Evolutionary conservation across 2,797 vertebrate species (phyloP).

Genomic region (Mus minutoides): DNA sequence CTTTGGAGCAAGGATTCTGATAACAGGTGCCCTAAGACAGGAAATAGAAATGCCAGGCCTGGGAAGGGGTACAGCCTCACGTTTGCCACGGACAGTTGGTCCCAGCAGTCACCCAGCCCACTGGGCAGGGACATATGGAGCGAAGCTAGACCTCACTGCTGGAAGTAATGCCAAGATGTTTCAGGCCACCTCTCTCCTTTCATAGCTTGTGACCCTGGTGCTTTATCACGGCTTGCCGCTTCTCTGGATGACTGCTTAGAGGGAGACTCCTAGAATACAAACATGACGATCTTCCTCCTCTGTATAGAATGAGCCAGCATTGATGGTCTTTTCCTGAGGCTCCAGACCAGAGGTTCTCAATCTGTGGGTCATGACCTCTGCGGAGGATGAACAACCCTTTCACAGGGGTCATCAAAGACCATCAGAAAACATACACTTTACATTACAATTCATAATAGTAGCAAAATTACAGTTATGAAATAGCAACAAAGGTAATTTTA

Average conservation of each 20-base stretch:
- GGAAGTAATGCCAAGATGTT: background rate
- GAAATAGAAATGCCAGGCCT: background rate
- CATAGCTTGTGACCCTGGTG: background rate
- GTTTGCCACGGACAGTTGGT: background rate
- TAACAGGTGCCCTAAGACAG: background rate
- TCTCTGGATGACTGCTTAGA: background rate
- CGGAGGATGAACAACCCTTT: background rate
- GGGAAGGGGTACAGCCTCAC: background rate
- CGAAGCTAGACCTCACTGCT: background rate
- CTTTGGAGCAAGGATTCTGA: background rate
- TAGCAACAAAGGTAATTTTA: background rate
- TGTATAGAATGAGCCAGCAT: background rate
- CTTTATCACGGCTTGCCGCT: background rate
- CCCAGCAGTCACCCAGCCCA: background rate
- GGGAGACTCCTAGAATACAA: background rate
- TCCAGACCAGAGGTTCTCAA: background rate
- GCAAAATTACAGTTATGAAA: background rate
- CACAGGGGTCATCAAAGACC: background rate
- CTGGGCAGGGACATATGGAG: background rate
- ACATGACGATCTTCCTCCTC: background rate
- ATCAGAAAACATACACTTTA: background rate
- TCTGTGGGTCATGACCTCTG: background rate
- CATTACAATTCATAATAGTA: background rate
- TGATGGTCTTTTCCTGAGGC: background rate
- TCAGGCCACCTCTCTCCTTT: background rate